A percentile compares a stretch with the other conserved stretches of the same genome.
Evolutionary conservation across 30 jellyfish, hydroid and myxozoan genomes (phyloP).

Genomic region (Turritopsis rubra): DNA sequence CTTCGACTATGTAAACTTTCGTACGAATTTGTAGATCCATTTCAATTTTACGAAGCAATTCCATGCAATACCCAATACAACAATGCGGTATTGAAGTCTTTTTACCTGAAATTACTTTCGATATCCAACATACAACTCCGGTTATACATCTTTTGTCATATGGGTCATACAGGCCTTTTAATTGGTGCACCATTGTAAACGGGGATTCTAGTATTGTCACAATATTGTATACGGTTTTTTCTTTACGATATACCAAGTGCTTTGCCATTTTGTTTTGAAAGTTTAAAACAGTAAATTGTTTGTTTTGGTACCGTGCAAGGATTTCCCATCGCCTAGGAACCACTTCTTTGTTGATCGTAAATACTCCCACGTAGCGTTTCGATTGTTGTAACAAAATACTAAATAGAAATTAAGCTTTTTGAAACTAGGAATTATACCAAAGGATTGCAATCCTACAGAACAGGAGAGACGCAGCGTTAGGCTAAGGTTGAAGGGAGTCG

Average conservation of each 20-base stretch:
- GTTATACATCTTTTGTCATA: background rate
- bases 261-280: background rate
- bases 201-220: constrained; percentile 5
- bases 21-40: background rate
- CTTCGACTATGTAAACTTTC: background rate
- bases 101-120: background rate
- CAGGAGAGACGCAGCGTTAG: too few relatives aligned
- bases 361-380: background rate
- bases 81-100: background rate
- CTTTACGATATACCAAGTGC: background rate
- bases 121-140: background rate
- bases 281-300: background rate
- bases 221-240: background rate
- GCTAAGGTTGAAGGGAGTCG: too few relatives aligned
- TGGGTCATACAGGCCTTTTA: background rate
- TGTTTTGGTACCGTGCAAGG: background rate
- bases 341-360: background rate
- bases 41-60: background rate
- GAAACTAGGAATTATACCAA: too few relatives aligned
- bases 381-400: background rate
- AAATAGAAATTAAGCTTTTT: too few relatives aligned
- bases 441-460: too few relatives aligned
- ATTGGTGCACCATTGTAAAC: background rate
- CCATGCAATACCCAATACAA: constrained; percentile 5
- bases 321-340: background rate